A percentile compares a stretch with the other conserved stretches of the same genome.
These are phyloP conservation scores for Apocheima hispidaria DNA, from an alignment of 2,888 invertebrate species.

Conservation along the genomic window DNA sequence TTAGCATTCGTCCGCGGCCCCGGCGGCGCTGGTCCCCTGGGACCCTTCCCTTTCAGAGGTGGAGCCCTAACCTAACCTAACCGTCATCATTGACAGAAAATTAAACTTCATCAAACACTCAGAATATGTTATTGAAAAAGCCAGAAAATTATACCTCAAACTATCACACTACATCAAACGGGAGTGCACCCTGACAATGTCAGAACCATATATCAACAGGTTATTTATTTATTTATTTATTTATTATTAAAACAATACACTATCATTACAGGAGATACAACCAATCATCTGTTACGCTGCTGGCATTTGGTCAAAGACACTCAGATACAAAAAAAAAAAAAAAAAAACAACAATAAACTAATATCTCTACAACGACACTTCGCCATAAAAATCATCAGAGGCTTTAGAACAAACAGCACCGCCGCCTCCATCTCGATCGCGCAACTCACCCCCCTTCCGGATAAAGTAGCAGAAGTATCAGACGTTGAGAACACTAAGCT, in stretches of 20 bases:
- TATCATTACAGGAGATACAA: too few relatives aligned
- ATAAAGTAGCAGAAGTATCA: neutral
- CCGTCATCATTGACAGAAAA: neutral
- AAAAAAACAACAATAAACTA: neutral
- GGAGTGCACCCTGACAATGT: neutral
- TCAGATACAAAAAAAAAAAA: neutral
- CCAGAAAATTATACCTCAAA: neutral
- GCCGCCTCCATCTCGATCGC: too few relatives aligned
- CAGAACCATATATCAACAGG: neutral
- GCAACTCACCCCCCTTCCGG: too few relatives aligned
- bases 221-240: too few relatives aligned
- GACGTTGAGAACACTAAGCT: neutral
- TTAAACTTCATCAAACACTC: neutral
- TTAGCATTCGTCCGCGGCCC: too few relatives aligned
- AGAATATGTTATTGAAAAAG: neutral
- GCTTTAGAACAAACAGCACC: neutral
- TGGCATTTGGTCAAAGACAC: neutral
- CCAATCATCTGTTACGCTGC: neutral
- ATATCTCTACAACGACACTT: neutral
- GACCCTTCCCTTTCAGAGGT: too few relatives aligned
- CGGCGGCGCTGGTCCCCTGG: neutral
- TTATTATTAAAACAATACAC: too few relatives aligned
- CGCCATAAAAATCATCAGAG: neutral
- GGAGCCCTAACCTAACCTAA: too few relatives aligned
- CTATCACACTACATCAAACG: neutral